A percentile compares a stretch with the other conserved stretches of the same genome.
phyloP scores from a whole-genome alignment of 2,113 vertebrate genomes.

The Pseudorasbora parva region DNA sequence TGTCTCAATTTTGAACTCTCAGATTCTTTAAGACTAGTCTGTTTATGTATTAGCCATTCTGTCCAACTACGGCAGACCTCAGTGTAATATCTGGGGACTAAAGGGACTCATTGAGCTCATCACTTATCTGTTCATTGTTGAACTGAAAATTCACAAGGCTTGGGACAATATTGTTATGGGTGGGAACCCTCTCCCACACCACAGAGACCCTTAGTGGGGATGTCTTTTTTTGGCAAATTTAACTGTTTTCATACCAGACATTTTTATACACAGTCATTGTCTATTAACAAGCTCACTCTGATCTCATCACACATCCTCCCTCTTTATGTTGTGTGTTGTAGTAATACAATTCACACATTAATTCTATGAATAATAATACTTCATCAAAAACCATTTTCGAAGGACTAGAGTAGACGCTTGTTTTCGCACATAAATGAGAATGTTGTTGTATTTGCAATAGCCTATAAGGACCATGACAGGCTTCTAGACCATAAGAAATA shows the following conservation, averaged over 20 bases:
- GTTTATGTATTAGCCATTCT: background rate
- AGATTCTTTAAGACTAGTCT: background rate
- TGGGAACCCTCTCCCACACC: background rate
- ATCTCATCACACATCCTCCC: conserved; percentile 50
- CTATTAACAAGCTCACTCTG: background rate
- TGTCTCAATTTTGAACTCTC: background rate
- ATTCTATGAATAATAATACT: conserved; percentile 66
- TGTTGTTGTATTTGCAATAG: background rate
- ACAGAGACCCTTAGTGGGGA: background rate
- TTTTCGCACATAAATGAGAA: conserved; percentile 65
- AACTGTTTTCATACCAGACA: background rate
- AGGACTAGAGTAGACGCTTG: conserved; percentile 54
- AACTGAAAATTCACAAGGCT: background rate
- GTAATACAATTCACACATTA: conserved; percentile 70
- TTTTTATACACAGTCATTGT: background rate
- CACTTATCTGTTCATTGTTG: background rate
- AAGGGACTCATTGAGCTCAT: background rate
- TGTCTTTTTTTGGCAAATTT: background rate
- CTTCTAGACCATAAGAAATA: conserved; percentile 68
- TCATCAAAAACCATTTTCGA: conserved; percentile 54
- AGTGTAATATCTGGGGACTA: background rate
- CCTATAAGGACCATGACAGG: conserved; percentile 63
- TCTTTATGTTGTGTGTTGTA: conserved; percentile 55
- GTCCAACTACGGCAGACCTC: background rate
- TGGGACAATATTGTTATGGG: background rate